These are phyloP conservation scores for Rutpela maculata DNA, from an alignment of 2,888 invertebrate species.

Conservation along the genomic window DNA sequence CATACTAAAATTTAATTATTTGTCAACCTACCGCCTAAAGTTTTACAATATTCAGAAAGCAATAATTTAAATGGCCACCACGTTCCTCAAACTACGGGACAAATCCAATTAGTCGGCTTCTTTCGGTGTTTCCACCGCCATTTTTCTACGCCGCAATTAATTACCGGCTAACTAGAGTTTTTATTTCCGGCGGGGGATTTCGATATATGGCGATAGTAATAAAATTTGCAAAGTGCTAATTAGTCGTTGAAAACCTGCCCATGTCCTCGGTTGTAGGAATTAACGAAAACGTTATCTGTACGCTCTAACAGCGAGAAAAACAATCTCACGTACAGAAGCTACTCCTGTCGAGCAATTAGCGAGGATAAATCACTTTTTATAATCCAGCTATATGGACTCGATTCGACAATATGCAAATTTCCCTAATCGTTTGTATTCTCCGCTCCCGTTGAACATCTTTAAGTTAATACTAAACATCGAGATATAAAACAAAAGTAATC, in stretches of 20 bases:
- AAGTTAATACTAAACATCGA: conserved; percentile 6
- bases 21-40: conserved; percentile 35
- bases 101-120: conserved; percentile 14
- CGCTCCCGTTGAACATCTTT: conserved; percentile 31
- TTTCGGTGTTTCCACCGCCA: neutral
- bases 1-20: conserved; percentile 48
- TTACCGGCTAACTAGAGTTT: neutral
- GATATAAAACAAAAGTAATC: neutral
- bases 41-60: conserved; percentile 28
- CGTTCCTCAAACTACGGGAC: conserved; percentile 22
- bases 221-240: conserved; percentile 54
- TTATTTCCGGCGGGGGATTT: conserved; percentile 10
- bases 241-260: conserved; percentile 49
- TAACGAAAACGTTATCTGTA: conserved; percentile 55
- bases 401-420: conserved; percentile 56
- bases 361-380: conserved; percentile 61
- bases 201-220: conserved; percentile 37
- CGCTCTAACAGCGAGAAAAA: conserved; percentile 50
- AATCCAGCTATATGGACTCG: conserved; percentile 50
- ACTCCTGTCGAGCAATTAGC: conserved; percentile 57
- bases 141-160: neutral
- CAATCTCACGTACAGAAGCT: conserved; percentile 55
- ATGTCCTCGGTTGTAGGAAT: conserved; percentile 47
- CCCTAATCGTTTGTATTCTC: conserved; percentile 27
- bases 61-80: conserved; percentile 33